Evolutionary conservation across 2,888 invertebrate genomes (phyloP), one percentile per base, ranked within the genome.

Genomic region (Megalurothrips usitatus): DNA sequence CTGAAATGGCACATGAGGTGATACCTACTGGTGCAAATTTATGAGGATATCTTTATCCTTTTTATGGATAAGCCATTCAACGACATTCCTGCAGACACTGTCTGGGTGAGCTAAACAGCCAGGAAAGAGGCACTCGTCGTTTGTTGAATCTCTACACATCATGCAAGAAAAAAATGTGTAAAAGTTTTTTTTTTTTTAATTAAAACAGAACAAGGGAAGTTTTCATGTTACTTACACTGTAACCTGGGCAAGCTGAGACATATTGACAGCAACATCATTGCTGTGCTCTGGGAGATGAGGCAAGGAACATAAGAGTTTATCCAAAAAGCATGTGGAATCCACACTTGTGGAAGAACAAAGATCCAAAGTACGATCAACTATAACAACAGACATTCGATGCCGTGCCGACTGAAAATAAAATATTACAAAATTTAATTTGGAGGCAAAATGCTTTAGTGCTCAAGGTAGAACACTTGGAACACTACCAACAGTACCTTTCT

Each of bases 241-340:
- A 11, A 75, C 68, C 26, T 75, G 68, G 26, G 68, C 68, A 75
- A 75, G 68, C 26, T 75, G 68, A 75, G 68, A 75, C 68, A 75
- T 75, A 26, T 75, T 75, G 1, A 75, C 68, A 75, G 68, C 68
- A 26, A 75, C 26, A 26, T 75, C 68, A 75, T 75, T 75, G 9
- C 23, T 75, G 23, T 75, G 68, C 12, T 75, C 68, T 12, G 68
- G 68, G 12, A 75, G 23, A 26, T 75, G 68, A 75, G 68, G 68
- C 12, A 75, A 26, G 12, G 68, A n/a, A 75, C 68, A 75, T 6
- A 75, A 9, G 26, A 75, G 12, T 75, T 75, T 75, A 26, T 75
- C 68, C 26, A 75, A 75, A 26, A 75, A 75, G 9, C 68, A 75
- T 23, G n/a, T 75, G n/a, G 68, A 75, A 26, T 75, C 68, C 11